Evolutionary conservation across 2,888 invertebrate species (phyloP), one percentile per base, ranked within the genome.

Genomic region (Crossocerus cetratus): DNA sequence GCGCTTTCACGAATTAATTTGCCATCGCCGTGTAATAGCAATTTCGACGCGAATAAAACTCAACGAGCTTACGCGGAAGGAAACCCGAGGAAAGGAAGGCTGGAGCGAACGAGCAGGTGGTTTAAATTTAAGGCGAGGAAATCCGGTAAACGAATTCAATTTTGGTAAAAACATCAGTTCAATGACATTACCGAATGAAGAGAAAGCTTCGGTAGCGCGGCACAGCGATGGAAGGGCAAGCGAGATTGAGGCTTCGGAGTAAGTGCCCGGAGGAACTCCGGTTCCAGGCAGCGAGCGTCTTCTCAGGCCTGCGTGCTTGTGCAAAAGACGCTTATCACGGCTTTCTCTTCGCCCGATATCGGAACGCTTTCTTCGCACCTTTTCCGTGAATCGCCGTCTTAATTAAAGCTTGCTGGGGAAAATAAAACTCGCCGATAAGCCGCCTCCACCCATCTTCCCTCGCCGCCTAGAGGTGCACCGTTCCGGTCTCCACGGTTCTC

Each of bases 141-240:
- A 62, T 58, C 66, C 56, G 65, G 62, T 65, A 62, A 63, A 23
- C 49, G 56, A 62, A 74, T 76, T 71, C 55, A 62, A 74, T 76
- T 67, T 66, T 57, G 61, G 62, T 75, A 59, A 75, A 72, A 72
- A 69, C 59, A 66, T 32, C 42, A 59, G 23, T 42, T 32, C 42
- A 57, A 64, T 45, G 32, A 42, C 32, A 58, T 65, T 32, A 20
- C 8, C 56, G 53, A 43, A 16, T 32, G 13, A 55, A 32, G 32
- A 32, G 32, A 32, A 11, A 32, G 11, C 5, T 32, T 1, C 8
- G 32, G 8, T 5, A 32, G 32, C n/a, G n/a, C n/a, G n/a, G n/a
- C n/a, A 32, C 5, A 32, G 32, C 5, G 32, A 5, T 3, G 5
- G 32, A 32, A 32, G 8, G 32, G 11, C n/a, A 32, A 32, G 32